Percentiles rank a stretch among this genome's conserved stretches.
phyloP scores from a whole-genome alignment of 2,888 invertebrate species.

The Mayetiola destructor region DNA sequence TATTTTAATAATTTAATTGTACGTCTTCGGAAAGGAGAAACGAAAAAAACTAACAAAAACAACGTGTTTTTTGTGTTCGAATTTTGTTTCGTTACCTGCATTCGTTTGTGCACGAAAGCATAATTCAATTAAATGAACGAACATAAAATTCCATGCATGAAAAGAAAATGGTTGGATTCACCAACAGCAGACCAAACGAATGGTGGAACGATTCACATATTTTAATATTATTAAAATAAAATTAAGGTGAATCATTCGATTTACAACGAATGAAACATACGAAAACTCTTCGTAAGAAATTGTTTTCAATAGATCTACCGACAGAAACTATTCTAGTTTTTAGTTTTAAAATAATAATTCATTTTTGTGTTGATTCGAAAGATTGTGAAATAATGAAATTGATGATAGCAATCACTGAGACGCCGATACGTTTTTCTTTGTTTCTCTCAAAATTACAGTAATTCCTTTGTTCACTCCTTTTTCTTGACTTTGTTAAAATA shows the following conservation, averaged over 20 bases:
- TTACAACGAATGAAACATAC: neutral
- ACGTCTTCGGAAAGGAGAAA: neutral
- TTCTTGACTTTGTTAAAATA: too few species aligned
- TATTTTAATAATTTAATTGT: constrained; percentile 12
- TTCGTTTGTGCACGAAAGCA: neutral
- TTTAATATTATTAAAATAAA: constrained; percentile 12
- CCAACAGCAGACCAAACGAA: too few species aligned
- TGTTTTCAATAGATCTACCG: neutral
- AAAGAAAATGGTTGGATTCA: constrained; percentile 3
- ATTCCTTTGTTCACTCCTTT: neutral
- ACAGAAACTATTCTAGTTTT: neutral
- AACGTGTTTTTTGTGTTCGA: neutral
- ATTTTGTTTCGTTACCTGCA: neutral
- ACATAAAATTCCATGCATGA: neutral
- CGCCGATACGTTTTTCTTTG: neutral
- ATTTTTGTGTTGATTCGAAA: too few species aligned
- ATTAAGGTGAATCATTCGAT: constrained; percentile 12
- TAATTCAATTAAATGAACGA: constrained; percentile 9
- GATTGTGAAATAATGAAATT: neutral
- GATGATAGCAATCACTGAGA: too few species aligned
- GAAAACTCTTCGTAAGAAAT: neutral
- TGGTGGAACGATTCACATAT: neutral
- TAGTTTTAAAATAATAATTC: too few species aligned
- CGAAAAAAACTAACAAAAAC: too few species aligned
- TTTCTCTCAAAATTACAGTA: neutral